Evolutionary conservation across 2,113 vertebrate species (phyloP).

Genomic region (Hydropotes inermis): DNA sequence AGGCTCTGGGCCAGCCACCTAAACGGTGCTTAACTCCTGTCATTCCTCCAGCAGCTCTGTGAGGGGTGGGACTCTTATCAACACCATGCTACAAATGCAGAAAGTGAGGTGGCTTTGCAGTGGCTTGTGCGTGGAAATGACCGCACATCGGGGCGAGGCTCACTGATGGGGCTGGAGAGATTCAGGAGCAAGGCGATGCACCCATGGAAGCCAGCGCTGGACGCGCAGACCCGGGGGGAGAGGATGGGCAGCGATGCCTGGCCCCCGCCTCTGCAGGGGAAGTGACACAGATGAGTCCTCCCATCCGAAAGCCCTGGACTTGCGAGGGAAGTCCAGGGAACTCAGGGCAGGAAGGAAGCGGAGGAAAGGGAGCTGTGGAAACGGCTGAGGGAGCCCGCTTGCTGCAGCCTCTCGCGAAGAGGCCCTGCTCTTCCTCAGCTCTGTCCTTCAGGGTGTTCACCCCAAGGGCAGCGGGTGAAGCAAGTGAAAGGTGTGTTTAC

Average conservation of each 20-base stretch:
- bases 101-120: neutral
- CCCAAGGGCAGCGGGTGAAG: neutral
- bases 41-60: neutral
- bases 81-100: accelerated
- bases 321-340: neutral
- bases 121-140: neutral
- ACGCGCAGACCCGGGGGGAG: neutral
- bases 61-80: accelerated
- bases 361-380: conserved; percentile 42
- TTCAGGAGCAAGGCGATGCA: accelerated
- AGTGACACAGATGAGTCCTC: conserved; percentile 3
- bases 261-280: neutral
- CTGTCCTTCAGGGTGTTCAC: neutral
- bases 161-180: neutral
- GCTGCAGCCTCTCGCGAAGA: neutral
- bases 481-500: neutral
- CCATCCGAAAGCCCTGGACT: neutral
- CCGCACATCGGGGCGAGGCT: neutral
- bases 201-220: neutral
- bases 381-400: neutral
- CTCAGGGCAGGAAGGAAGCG: conserved; percentile 39
- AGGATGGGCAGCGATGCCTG: neutral
- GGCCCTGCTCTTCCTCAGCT: neutral
- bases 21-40: accelerated
- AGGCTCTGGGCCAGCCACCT: neutral